A percentile compares a stretch with the other conserved stretches of the same genome.
Evolutionary conservation across 2,113 vertebrate genomes (phyloP).

Genomic region (Echinops telfairi): DNA sequence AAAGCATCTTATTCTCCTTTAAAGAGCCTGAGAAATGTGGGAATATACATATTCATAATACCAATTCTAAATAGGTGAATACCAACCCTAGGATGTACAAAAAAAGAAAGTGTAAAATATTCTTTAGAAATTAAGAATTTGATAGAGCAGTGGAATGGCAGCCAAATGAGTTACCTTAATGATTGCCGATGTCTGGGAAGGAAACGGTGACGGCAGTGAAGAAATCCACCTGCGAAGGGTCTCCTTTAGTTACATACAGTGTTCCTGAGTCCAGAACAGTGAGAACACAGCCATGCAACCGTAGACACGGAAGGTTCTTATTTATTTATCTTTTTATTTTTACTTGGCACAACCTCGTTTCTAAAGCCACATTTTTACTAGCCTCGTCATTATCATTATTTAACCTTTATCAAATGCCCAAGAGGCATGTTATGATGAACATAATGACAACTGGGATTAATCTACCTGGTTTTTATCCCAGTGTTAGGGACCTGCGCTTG

Average conservation of each 20-base stretch:
- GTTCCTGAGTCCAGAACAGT: not conserved
- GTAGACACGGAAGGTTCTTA: not conserved
- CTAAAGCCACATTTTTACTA: conserved; percentile 5
- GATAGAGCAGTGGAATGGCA: not conserved
- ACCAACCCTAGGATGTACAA: not conserved
- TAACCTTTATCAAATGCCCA: conserved; percentile 31
- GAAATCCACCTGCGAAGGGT: not conserved
- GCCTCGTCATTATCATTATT: not conserved
- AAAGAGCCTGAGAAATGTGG: not conserved
- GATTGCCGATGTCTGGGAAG: not conserved
- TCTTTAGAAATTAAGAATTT: conserved; percentile 35
- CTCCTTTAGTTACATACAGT: not conserved
- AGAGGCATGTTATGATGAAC: not conserved
- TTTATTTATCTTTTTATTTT: not conserved
- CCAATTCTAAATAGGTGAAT: not conserved
- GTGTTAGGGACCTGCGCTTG: not conserved
- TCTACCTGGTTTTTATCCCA: not conserved
- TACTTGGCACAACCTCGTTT: not conserved
- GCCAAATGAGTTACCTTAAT: not conserved
- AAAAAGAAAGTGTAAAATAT: not conserved
- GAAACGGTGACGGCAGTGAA: not conserved
- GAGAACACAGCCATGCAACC: not conserved
- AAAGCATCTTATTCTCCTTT: conserved; percentile 23
- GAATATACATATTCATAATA: not conserved
- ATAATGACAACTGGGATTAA: not conserved